Conservation (phyloP, 2,113 vertebrate genomes). For the Ammodytes dubius region DNA sequence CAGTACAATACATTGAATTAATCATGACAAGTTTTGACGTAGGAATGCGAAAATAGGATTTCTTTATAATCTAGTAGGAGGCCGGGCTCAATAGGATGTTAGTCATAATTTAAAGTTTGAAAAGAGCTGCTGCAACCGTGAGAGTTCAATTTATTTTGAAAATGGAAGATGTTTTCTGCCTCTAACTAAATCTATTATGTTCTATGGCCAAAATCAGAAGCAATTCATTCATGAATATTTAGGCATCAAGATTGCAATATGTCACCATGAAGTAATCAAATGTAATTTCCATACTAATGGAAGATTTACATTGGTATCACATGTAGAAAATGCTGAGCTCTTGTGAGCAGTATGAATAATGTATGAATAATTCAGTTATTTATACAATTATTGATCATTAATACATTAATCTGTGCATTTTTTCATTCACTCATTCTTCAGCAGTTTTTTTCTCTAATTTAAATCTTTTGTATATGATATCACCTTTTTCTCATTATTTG, state of each 20-base stretch:
- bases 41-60: conserved; percentile 15
- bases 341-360: not conserved
- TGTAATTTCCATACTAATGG: conserved; percentile 65
- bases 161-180: conserved; percentile 49
- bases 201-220: conserved; percentile 19
- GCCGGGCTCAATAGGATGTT: conserved; percentile 29
- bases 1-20: not conserved
- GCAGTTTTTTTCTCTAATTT: not conserved
- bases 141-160: conserved; percentile 58
- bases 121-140: conserved; percentile 26
- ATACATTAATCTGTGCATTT: not conserved
- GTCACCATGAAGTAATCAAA: conserved; percentile 50
- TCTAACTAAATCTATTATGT: conserved; percentile 34
- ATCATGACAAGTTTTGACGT: conserved; percentile 11
- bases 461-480: not conserved
- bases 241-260: conserved; percentile 35
- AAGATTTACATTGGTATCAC: conserved; percentile 50
- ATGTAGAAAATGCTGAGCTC: conserved; percentile 10
- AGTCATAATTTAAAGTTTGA: conserved; percentile 34
- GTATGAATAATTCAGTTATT: not conserved
- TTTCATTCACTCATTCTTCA: not conserved
- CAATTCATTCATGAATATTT: conserved; percentile 56
- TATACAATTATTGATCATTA: not conserved
- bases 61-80: conserved; percentile 23
- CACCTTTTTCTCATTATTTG: too few relatives aligned